These are phyloP conservation scores for Regulus satrapa DNA, from an alignment of 2,113 vertebrate genomes.

Conservation along the genomic window DNA sequence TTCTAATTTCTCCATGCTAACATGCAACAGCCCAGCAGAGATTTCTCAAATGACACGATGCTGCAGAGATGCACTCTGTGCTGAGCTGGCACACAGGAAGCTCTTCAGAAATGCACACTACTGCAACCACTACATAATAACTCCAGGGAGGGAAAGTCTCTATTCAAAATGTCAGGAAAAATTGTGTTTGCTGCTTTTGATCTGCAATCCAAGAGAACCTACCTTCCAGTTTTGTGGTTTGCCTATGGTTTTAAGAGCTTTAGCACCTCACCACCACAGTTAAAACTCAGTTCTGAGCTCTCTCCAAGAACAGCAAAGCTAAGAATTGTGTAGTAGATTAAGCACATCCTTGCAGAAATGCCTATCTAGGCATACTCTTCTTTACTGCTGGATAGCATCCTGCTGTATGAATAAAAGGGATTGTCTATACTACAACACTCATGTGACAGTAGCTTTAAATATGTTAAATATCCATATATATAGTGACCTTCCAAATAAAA, in stretches of 20 bases:
- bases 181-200: neutral
- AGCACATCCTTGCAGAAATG: neutral
- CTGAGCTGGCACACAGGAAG: neutral
- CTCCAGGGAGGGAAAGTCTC: neutral
- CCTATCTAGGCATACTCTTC: rapidly evolving
- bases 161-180: neutral
- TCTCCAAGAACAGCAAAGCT: neutral
- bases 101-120: neutral
- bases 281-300: neutral
- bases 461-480: neutral
- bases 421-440: neutral
- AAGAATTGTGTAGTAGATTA: neutral
- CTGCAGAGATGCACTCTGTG: neutral
- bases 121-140: neutral
- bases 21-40: neutral
- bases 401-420: neutral
- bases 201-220: neutral
- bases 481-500: neutral
- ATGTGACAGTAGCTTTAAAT: neutral
- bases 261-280: neutral
- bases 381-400: neutral
- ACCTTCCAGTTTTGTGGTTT: neutral
- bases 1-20: neutral
- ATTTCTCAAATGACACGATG: neutral
- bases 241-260: neutral